These are phyloP conservation scores for Strix uralensis DNA, from an alignment of 2,113 vertebrate species.

Conservation along the genomic window DNA sequence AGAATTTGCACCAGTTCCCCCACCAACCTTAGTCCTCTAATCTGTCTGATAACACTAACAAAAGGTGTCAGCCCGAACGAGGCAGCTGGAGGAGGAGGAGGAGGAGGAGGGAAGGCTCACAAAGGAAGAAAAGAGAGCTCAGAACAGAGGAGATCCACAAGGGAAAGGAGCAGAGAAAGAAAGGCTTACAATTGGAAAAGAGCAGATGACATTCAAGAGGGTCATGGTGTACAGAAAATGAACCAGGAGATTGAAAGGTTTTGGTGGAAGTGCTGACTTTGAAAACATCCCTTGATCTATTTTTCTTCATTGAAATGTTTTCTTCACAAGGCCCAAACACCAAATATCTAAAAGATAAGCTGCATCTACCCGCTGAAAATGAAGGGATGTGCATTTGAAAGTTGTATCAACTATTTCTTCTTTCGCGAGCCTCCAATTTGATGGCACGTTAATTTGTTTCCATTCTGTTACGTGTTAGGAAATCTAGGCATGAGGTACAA, in stretches of 20 bases:
- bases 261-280: not conserved
- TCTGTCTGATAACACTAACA: conserved; percentile 78
- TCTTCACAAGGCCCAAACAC: conserved; percentile 26
- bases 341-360: not conserved
- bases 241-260: conserved; percentile 17
- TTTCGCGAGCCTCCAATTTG: not conserved
- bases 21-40: conserved; percentile 71
- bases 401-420: not conserved
- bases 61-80: conserved; percentile 77
- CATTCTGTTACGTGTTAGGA: not conserved
- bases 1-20: conserved; percentile 79
- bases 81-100: conserved; percentile 13
- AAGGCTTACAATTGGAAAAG: not conserved
- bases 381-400: not conserved
- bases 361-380: not conserved
- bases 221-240: not conserved
- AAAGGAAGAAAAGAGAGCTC: conserved; percentile 30
- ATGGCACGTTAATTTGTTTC: not conserved
- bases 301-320: not conserved
- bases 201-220: not conserved
- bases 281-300: conserved; percentile 1
- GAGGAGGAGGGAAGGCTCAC: not conserved
- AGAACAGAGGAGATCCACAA: not conserved
- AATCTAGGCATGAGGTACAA: not conserved
- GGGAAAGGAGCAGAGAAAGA: not conserved